Conservation (phyloP, 2,888 invertebrate genomes). For the Protophormia terraenovae region DNA sequence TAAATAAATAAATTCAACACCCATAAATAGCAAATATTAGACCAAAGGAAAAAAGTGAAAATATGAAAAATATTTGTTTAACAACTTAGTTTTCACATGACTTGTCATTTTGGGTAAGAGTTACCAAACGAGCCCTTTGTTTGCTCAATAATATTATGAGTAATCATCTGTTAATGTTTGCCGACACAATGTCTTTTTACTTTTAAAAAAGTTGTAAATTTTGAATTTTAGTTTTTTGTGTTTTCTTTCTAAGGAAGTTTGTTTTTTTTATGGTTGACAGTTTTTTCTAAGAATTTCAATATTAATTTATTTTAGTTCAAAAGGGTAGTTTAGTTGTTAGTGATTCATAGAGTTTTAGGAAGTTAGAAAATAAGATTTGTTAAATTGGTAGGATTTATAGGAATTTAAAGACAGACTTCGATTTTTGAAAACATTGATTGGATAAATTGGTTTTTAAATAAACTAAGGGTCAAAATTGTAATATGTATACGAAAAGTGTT, state of each 20-base stretch:
- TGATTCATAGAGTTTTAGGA: conserved; percentile 21
- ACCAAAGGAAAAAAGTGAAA: conserved; percentile 46
- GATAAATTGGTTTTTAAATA: no score
- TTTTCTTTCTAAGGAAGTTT: background rate
- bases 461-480: no score
- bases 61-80: conserved; percentile 64
- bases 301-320: background rate
- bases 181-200: background rate
- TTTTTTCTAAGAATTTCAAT: background rate
- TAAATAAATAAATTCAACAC: conserved; percentile 50
- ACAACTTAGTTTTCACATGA: conserved; percentile 53
- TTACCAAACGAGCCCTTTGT: conserved; percentile 28
- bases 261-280: background rate
- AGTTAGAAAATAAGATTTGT: background rate
- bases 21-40: conserved; percentile 8
- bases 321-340: background rate
- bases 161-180: conserved; percentile 54
- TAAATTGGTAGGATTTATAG: background rate
- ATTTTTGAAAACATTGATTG: no score
- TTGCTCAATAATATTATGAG: conserved; percentile 62
- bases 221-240: background rate
- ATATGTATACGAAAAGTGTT: no score
- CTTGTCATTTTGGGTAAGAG: background rate
- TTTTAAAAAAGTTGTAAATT: background rate
- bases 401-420: no score